Percentiles rank a stretch among this genome's conserved stretches.
Evolutionary conservation across 1,140 invertebrate species (phyloP).

Genomic region (Drosophila kohkoa): DNA sequence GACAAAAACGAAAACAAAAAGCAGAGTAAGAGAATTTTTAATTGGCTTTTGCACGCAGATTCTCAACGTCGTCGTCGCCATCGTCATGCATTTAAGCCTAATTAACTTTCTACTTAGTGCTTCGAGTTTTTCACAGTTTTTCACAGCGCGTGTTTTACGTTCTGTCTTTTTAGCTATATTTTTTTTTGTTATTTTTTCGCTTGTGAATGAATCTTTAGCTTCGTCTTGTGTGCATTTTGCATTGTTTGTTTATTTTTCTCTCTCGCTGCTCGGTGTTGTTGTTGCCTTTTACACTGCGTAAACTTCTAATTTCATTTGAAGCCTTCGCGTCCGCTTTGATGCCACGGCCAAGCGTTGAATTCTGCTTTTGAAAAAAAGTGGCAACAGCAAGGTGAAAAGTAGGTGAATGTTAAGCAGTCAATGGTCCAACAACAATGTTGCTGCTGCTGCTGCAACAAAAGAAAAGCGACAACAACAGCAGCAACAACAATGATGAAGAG

Average conservation of each 20-base stretch:
- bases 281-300: conserved; percentile 66
- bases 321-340: conserved; percentile 69
- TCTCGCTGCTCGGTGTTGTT: conserved; percentile 27
- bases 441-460: conserved; percentile 54
- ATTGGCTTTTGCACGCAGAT: conserved; percentile 68
- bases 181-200: neutral
- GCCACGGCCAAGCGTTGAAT: conserved; percentile 73
- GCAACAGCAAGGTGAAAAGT: conserved; percentile 74
- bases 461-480: conserved; percentile 67
- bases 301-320: conserved; percentile 82
- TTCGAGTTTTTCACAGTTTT: conserved; percentile 23
- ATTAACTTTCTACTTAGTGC: conserved; percentile 81
- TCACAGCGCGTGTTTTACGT: conserved; percentile 41
- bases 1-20: conserved; percentile 45
- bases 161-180: conserved; percentile 1
- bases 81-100: conserved; percentile 78
- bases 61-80: conserved; percentile 37
- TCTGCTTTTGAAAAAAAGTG: conserved; percentile 54
- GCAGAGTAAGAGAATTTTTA: conserved; percentile 68
- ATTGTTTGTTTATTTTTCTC: conserved; percentile 65
- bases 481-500: conserved; percentile 77
- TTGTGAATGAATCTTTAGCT: conserved; percentile 42
- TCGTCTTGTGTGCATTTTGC: conserved; percentile 55
- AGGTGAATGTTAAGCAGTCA: conserved; percentile 78
- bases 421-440: conserved; percentile 59